phyloP scores from a whole-genome alignment of 2,888 invertebrate species.

The Plagodis dolabraria region DNA sequence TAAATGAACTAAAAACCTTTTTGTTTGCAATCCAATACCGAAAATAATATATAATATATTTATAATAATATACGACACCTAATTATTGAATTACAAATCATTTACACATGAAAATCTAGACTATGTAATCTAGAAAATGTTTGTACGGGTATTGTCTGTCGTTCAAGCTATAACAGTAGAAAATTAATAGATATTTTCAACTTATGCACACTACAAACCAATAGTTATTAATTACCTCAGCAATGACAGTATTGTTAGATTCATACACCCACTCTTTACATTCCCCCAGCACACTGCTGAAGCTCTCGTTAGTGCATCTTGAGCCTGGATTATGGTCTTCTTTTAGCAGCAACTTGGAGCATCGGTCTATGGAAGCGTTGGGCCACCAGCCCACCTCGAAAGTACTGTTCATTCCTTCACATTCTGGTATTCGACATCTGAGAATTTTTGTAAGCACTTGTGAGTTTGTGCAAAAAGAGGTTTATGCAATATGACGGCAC shows the following conservation, averaged over 20 bases:
- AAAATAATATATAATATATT: too few species aligned
- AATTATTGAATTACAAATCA: too few species aligned
- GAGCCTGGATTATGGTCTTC: conserved; percentile 25
- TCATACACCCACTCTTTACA: conserved; percentile 70
- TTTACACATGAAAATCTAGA: too few species aligned
- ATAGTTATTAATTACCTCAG: conserved; percentile 49
- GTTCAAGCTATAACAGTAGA: too few species aligned
- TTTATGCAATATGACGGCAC: too few species aligned
- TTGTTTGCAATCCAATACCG: too few species aligned
- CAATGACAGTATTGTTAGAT: conserved; percentile 60
- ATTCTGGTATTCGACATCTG: conserved; percentile 66
- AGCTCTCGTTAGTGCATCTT: conserved; percentile 53
- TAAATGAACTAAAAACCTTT: too few species aligned
- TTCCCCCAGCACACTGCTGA: conserved; percentile 42
- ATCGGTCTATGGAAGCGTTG: conserved; percentile 51
- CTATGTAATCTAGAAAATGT: too few species aligned
- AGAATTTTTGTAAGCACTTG: conserved; percentile 22
- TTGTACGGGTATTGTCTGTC: too few species aligned
- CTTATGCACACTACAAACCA: background rate
- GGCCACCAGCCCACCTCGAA: conserved; percentile 64
- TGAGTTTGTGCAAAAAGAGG: too few species aligned
- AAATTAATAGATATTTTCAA: background rate
- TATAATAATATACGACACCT: too few species aligned
- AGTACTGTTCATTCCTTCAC: conserved; percentile 48
- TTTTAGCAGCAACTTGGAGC: conserved; percentile 54